Conservation (phyloP, 2,888 invertebrate species). For the Thereva nobilitata region DNA sequence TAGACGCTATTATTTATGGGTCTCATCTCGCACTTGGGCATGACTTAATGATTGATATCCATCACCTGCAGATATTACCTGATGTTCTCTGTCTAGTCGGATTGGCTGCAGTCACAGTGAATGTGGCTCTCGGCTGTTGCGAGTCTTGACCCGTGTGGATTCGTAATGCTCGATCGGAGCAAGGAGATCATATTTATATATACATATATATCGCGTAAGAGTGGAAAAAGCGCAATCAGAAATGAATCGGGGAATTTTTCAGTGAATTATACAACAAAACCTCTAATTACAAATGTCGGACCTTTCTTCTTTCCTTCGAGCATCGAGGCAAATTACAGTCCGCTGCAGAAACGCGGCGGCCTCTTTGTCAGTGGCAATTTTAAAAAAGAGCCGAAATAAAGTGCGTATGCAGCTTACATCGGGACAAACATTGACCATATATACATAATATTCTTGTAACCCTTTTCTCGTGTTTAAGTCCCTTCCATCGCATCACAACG, state of each 20-base stretch:
- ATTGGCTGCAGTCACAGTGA: slow-evolving; percentile 1
- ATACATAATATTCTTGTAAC: background rate
- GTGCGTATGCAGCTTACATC: slow-evolving; percentile 10
- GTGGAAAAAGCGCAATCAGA: slow-evolving; percentile 22
- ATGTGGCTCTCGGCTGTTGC: background rate
- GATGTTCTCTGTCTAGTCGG: slow-evolving; percentile 1
- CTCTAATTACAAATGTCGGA: slow-evolving; percentile 35
- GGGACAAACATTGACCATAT: slow-evolving; percentile 10
- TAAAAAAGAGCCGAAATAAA: slow-evolving; percentile 7
- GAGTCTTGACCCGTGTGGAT: too few relatives aligned
- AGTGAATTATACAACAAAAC: slow-evolving; percentile 31
- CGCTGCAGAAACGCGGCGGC: slow-evolving; percentile 18
- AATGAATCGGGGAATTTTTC: slow-evolving; percentile 11
- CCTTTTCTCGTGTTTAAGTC: slow-evolving; percentile 4
- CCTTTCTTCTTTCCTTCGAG: slow-evolving; percentile 14
- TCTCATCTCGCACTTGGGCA: slow-evolving; percentile 27
- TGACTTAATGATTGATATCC: slow-evolving; percentile 29
- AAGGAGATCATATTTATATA: too few relatives aligned
- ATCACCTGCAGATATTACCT: slow-evolving; percentile 8
- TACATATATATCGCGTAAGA: background rate
- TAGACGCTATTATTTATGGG: slow-evolving; percentile 26
- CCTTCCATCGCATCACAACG: background rate
- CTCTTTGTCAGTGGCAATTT: background rate
- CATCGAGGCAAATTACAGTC: slow-evolving; percentile 34
- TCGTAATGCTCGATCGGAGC: too few relatives aligned